Evolutionary conservation across 2,888 invertebrate species (phyloP), one percentile per base, ranked within the genome.

Genomic region (Euspilapteryx auroguttella): DNA sequence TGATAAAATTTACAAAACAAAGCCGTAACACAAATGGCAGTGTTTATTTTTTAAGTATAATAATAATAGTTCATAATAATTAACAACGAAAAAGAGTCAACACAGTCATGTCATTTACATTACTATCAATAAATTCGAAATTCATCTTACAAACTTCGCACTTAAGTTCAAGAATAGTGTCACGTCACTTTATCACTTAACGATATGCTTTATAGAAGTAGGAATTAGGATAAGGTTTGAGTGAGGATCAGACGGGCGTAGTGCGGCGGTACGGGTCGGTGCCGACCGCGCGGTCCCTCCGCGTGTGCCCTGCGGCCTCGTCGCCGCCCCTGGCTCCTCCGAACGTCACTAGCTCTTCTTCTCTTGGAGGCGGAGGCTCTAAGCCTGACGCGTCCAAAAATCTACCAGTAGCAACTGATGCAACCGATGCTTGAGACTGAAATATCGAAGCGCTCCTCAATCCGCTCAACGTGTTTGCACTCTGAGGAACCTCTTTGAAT

Each of bases 271-370:
- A 69, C 1, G 78, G 71, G 39, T 81, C 81, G 23, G 78, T 65
- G 41, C 78, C 65, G 28, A 79, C 61, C 32, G 65, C 62, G 46
- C 81, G 62, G 51, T 68, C 58, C 39, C 71, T 56, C 30, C 73
- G 51, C 27, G 54, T 35, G 27, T 64, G 52, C 10, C 53, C 55
- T 2, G 44, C 44, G 1, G 59, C 57, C 52, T 21, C 45, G 44
- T 29, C 41, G 49, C 41, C 4, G 55, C 53, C 28, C 47, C 37
- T 24, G 49, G 48, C 25, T 77, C 40, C 69, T 42, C 86, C 84
- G 48, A 86, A 86, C 8, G 85, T 84, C 25, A 86, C 83, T 47
- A 86, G 79, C 42, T 86, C 86, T 38, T 83, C 84, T 36, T 82
- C 80, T 27, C 79, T 75, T 2, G 83, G 79, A 38, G 78, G 75